phyloP scores from a whole-genome alignment of 1,140 invertebrate genomes.

The Drosophila mojavensis region DNA sequence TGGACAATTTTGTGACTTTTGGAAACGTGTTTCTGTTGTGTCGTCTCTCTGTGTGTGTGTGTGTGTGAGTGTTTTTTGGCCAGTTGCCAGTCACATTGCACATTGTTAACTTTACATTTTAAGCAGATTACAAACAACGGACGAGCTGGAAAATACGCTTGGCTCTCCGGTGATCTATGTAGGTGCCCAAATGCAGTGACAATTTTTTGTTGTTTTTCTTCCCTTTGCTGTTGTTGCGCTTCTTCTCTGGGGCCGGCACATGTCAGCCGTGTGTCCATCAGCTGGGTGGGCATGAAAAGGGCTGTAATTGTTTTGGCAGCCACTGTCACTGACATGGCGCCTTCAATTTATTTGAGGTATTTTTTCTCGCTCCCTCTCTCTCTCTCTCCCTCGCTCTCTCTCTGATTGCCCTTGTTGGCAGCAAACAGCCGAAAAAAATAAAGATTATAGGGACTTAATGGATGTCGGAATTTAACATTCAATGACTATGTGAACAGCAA shows the following conservation, averaged over 20 bases:
- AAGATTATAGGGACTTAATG: constrained; percentile 24
- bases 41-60: background rate
- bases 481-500: constrained; percentile 1
- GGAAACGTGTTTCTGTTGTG: constrained; percentile 14
- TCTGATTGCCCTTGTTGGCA: constrained; percentile 33
- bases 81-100: constrained; percentile 48
- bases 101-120: constrained; percentile 79
- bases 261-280: constrained; percentile 25
- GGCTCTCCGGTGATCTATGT: constrained; percentile 10
- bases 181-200: constrained; percentile 10
- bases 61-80: constrained; percentile 31
- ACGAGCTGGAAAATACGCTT: background rate
- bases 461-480: constrained; percentile 17
- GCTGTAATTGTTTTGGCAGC: constrained; percentile 69
- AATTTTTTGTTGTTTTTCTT: background rate
- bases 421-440: constrained; percentile 29
- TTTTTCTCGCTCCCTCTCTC: background rate
- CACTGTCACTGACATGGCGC: constrained; percentile 38
- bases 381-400: background rate
- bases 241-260: constrained; percentile 1
- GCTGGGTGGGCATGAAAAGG: constrained; percentile 11
- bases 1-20: constrained; percentile 18
- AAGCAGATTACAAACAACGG: constrained; percentile 74
- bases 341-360: constrained; percentile 66
- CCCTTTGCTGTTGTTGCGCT: background rate